phyloP scores from a whole-genome alignment of 2,888 invertebrate genomes.

The Drosophila mimica region DNA sequence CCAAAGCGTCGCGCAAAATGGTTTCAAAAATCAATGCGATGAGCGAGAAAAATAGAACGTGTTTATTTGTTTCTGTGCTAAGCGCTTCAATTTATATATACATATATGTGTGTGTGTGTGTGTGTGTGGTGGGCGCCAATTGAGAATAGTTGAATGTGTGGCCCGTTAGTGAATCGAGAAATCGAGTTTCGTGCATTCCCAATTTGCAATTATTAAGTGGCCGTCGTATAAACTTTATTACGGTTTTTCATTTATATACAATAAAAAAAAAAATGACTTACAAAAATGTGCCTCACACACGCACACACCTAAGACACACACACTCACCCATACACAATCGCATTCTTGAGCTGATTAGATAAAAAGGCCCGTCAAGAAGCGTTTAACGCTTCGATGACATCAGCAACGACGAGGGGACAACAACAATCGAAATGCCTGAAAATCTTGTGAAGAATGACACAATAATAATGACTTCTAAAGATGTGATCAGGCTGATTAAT shows the following conservation, averaged over 20 bases:
- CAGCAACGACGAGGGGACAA: constrained; percentile 44
- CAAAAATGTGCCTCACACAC: constrained; percentile 53
- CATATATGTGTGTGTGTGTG: constrained; percentile 20
- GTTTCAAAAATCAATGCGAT: constrained; percentile 82
- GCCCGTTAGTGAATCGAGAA: constrained; percentile 62
- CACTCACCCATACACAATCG: constrained; percentile 2
- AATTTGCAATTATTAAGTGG: constrained; percentile 75
- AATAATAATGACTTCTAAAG: constrained; percentile 22
- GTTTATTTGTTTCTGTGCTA: constrained; percentile 74
- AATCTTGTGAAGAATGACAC: constrained; percentile 52
- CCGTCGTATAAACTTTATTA: constrained; percentile 64
- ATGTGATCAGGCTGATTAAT: constrained; percentile 28
- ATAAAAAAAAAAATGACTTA: constrained; percentile 62
- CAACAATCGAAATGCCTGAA: constrained; percentile 21
- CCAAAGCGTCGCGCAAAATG: constrained; percentile 75
- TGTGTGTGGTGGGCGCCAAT: constrained; percentile 56
- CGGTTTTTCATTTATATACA: constrained; percentile 44
- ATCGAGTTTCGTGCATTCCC: constrained; percentile 73
- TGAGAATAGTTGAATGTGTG: constrained; percentile 60
- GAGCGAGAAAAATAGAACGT: constrained; percentile 72
- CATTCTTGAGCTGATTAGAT: constrained; percentile 64
- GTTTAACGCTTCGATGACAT: constrained; percentile 63
- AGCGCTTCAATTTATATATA: constrained; percentile 71
- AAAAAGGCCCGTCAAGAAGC: constrained; percentile 41
- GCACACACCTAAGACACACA: constrained; percentile 16